These are phyloP conservation scores for Tribolium castaneum DNA, from an alignment of 1,140 invertebrate species.

Conservation along the genomic window DNA sequence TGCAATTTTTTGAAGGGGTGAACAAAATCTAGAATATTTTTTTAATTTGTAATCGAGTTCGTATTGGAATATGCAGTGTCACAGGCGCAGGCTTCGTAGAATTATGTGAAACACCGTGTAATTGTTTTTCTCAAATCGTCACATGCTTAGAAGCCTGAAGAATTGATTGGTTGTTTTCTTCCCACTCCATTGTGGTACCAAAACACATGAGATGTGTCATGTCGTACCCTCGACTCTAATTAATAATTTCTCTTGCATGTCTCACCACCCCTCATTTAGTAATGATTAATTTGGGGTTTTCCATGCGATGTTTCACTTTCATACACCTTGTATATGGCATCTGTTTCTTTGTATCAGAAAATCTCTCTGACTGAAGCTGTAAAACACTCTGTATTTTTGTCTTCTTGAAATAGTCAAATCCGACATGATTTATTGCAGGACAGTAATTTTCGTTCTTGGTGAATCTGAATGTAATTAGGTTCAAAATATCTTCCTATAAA, in stretches of 20 bases:
- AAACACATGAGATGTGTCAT: conserved; percentile 11
- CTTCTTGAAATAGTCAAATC: too few species aligned
- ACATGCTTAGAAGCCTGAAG: neutral
- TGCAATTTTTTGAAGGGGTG: too few species aligned
- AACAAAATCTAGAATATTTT: too few species aligned
- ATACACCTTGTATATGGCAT: too few species aligned
- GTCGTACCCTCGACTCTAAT: neutral
- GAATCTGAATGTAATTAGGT: neutral
- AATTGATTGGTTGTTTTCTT: conserved; percentile 2
- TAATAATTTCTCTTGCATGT: conserved; percentile 2
- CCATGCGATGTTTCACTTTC: neutral
- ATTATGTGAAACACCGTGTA: too few species aligned
- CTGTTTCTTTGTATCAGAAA: too few species aligned
- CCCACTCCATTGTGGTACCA: neutral
- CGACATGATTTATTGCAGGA: neutral
- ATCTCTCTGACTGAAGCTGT: neutral
- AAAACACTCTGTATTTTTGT: neutral
- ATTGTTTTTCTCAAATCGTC: neutral
- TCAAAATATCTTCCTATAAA: neutral
- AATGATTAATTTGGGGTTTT: conserved; percentile 1
- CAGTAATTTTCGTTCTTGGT: neutral
- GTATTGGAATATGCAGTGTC: too few species aligned
- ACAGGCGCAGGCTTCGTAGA: too few species aligned
- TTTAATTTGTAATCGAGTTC: too few species aligned
- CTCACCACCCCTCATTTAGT: neutral